Base-by-base conservation (phyloP, 2,113 vertebrate species). In the Macquaria ambigua region DNA sequence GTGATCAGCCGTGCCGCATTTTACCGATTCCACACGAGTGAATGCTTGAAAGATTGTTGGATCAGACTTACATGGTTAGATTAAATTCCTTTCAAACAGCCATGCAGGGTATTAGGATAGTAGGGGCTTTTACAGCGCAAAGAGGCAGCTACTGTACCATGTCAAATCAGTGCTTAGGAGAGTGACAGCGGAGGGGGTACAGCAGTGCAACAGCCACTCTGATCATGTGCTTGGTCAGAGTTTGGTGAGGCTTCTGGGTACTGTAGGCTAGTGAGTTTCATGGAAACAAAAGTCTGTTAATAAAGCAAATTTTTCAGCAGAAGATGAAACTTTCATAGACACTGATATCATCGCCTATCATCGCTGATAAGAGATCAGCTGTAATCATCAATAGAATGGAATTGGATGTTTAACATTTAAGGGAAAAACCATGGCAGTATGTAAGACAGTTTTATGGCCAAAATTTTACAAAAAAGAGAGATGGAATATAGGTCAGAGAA, bases 1-100 rank as follows among this genome's bases (percentile, higher is more conserved):
- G 14, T 83, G 75, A 85, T 80, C 75, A 68, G 59, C 68, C 31
- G 25, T 81, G 77, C 55, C 16, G 31, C 66, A 52, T 90, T 91
- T 87, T 76, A 76, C 55, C 74, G 68, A 85, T 87, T 87, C 72
- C 43, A 50, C 67, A 72, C 5, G 10, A 82, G 86, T 81, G 79
- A 81, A 74, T 48, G 70, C 71, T 68, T 68, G 21, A 79, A 58
- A 74, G 79, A 90, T 81, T 58, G 56, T 70, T 92, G 88, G 81
- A 87, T 92, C 90, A 87, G 82, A 85, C 83, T 82, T 81, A 87
- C 79, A 87, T 81, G 84, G 78, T 76, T 21, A 86, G 75, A 92
- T 87, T 74, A 84, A 82, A 84, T 89, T 86, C 86, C 85, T 91
- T 84, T 86, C 74, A 89, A 86, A 90, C 63, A 86, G 84, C 64